Evolutionary conservation across 1,140 invertebrate species (phyloP), one percentile per base, ranked within the genome.

Genomic region (Cherax destructor): DNA sequence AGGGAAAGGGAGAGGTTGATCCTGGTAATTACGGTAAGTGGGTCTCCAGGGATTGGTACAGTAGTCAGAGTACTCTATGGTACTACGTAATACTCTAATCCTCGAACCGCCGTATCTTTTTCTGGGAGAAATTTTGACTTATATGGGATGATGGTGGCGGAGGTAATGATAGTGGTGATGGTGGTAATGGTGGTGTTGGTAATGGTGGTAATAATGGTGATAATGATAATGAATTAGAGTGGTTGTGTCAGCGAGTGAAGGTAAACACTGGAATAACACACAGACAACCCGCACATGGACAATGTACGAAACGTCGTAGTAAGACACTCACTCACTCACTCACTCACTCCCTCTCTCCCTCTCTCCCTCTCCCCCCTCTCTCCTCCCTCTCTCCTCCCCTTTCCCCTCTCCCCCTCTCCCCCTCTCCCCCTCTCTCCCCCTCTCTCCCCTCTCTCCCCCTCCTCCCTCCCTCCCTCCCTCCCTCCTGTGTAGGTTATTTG

Each of bases 21-120:
- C 81, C 59, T 18, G 59, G 81, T 83, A 83, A 83, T 83, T 83
- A 83, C 59, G 21, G 49, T 83, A 69, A 83, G 81, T 83, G 81
- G 21, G 59, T 83, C 81, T 30, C 81, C 10, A 69, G 81, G 59
- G 81, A 61, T 16, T 56, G 52, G 52, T 9, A 30, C 52, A 10
- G 49, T 7, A 10, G 49, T 7, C 30, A 18, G 76, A 16, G 21
- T 41, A 41, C 30, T 41, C 30, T 41, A 41, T 41, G 30, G 30
- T 41, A 41, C 0, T 41, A 41, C n/a, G 3, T 83, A 47, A 61
- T 83, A 61, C 52, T 61, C 16, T 59, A 11, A n/a, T n/a, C n/a
- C 52, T 2, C 52, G 9, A 6, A 61, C 24, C 52, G 3, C 61
- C 80, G 5, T 59, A 21, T 10, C 5, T 69, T 69, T 69, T 69